Percentiles rank a stretch among this genome's conserved stretches.
phyloP scores from a whole-genome alignment of 2,888 invertebrate species.

The Ophioninae sp. region DNA sequence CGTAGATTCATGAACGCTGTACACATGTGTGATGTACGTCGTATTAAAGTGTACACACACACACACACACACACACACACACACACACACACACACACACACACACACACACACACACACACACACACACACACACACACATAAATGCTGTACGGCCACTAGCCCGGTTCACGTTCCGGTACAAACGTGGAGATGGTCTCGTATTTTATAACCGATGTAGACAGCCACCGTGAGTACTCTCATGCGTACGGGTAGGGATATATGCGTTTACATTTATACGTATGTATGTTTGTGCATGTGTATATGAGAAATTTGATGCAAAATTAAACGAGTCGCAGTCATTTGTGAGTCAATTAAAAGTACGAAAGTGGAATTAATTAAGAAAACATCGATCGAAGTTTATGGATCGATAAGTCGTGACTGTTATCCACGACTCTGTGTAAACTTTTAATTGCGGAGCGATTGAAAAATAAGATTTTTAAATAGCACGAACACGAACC shows the following conservation, averaged over 20 bases:
- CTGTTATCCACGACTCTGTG: background rate
- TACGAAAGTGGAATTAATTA: background rate
- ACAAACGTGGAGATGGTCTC: slow-evolving; percentile 62
- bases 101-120: too few relatives aligned
- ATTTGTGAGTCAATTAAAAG: background rate
- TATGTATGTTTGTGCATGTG: background rate
- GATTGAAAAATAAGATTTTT: background rate
- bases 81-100: too few relatives aligned
- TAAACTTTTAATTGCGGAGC: background rate
- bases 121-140: too few relatives aligned
- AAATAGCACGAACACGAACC: background rate
- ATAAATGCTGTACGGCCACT: slow-evolving; percentile 39
- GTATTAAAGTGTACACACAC: too few relatives aligned
- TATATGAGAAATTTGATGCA: background rate
- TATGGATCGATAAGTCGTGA: background rate
- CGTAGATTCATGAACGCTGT: slow-evolving; percentile 3
- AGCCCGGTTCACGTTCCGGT: slow-evolving; percentile 46
- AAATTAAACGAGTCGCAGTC: background rate
- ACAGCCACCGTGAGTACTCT: slow-evolving; percentile 69
- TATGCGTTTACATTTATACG: background rate
- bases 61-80: too few relatives aligned
- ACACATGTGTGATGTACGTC: slow-evolving; percentile 12
- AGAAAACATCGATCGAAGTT: background rate
- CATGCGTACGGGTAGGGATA: slow-evolving; percentile 35
- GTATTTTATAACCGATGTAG: slow-evolving; percentile 74